phyloP scores from a whole-genome alignment of 2,797 vertebrate genomes.

The Neosilurus mollespiculum region DNA sequence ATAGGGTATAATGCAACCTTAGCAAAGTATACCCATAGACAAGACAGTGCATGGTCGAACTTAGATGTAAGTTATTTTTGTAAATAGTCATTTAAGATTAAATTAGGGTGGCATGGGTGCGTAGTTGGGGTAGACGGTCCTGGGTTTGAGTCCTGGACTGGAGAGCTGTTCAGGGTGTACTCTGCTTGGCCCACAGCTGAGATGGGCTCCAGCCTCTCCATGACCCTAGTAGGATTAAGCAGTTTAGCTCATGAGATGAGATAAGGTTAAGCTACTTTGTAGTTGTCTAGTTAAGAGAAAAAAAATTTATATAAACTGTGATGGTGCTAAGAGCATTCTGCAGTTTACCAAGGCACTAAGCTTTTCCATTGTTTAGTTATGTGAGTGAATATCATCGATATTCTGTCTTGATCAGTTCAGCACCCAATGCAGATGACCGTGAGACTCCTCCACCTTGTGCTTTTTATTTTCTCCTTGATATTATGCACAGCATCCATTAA shows the following conservation, averaged over 20 bases:
- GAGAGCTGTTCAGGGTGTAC: too few species aligned
- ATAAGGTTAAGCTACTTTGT: background rate
- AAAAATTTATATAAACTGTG: background rate
- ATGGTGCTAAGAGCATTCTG: background rate
- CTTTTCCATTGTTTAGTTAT: too few species aligned
- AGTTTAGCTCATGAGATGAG: background rate
- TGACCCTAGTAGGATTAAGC: too few species aligned
- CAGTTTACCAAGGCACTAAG: background rate
- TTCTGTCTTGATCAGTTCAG: conserved; percentile 2
- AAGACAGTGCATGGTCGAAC: background rate
- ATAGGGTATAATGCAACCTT: background rate
- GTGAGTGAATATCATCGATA: background rate
- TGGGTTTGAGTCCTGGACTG: too few species aligned
- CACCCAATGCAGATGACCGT: conserved; percentile 10
- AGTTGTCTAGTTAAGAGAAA: background rate
- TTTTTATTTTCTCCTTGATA: background rate
- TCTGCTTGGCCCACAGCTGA: too few species aligned
- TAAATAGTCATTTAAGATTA: too few species aligned
- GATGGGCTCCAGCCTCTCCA: too few species aligned
- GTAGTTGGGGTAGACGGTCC: too few species aligned
- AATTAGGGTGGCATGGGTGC: too few species aligned
- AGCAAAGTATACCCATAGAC: background rate
- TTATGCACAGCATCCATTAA: conserved; percentile 49
- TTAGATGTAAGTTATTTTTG: background rate
- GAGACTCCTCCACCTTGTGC: conserved; percentile 18